These are phyloP conservation scores for Bombus picipes DNA, from an alignment of 1,140 invertebrate genomes.

Conservation along the genomic window DNA sequence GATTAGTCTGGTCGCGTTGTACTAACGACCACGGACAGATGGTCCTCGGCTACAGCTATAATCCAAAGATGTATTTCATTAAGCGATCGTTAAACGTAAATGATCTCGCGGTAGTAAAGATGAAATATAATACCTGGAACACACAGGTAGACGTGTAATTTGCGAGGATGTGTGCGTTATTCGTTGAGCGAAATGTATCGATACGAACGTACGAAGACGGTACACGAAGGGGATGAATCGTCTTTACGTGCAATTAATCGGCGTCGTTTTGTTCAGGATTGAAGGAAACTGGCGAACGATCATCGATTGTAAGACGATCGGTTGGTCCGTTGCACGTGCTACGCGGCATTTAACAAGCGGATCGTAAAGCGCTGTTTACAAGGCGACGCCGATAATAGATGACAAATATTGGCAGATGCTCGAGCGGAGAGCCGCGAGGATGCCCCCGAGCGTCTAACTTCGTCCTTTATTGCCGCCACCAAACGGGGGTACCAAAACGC, in stretches of 20 bases:
- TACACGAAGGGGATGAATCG: too few relatives aligned
- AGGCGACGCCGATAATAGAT: constrained; percentile 79
- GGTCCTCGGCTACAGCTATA: not conserved
- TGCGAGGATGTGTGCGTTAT: too few relatives aligned
- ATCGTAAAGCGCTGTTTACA: constrained; percentile 78
- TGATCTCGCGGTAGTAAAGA: constrained; percentile 34
- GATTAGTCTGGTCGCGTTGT: not conserved
- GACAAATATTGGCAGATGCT: constrained; percentile 84
- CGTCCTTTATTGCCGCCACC: constrained; percentile 48
- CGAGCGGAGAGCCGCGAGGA: constrained; percentile 57
- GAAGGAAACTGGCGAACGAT: too few relatives aligned
- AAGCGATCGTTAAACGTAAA: constrained; percentile 31
- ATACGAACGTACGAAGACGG: too few relatives aligned
- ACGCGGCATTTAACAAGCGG: constrained; percentile 67
- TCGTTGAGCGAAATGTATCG: too few relatives aligned
- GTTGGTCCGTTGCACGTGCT: constrained; percentile 39
- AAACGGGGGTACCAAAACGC: constrained; percentile 29
- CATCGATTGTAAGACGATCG: too few relatives aligned
- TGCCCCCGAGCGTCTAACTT: constrained; percentile 44
- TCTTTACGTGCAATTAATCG: too few relatives aligned
- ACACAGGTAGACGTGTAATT: too few relatives aligned
- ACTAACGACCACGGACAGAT: constrained; percentile 27
- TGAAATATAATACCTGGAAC: too few relatives aligned
- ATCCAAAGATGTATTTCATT: too few relatives aligned
- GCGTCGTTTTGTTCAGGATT: too few relatives aligned